Conservation (phyloP, 2,113 vertebrate species). For the Dasyprocta punctata region DNA sequence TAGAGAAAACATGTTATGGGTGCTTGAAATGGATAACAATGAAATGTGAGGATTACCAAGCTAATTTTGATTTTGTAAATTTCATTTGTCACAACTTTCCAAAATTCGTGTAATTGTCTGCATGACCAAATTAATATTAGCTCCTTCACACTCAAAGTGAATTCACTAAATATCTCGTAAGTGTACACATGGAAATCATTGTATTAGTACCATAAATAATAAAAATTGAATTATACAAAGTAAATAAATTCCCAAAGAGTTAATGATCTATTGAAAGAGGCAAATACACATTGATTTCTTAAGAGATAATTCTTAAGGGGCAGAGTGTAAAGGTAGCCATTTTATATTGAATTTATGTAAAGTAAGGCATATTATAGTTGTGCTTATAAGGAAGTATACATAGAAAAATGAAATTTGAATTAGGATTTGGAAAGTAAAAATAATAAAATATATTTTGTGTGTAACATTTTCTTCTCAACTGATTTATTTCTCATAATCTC, state of each 20-base stretch:
- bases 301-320: background rate
- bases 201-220: background rate
- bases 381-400: background rate
- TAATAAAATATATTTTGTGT: background rate
- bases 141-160: background rate
- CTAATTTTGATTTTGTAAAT: conserved; percentile 1
- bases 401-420: background rate
- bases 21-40: background rate
- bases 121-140: background rate
- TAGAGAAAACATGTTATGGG: background rate
- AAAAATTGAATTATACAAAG: background rate
- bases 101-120: background rate
- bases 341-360: background rate
- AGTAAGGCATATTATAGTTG: background rate
- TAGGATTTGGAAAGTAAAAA: conserved; percentile 18
- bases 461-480: background rate
- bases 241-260: background rate
- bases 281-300: background rate
- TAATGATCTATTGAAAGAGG: background rate
- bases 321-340: background rate
- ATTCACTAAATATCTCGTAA: background rate
- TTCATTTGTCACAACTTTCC: background rate
- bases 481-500: conserved; percentile 31
- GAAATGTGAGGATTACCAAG: background rate
- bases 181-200: background rate